These are phyloP conservation scores for Tribolium castaneum DNA, from an alignment of 1,140 invertebrate species.

Conservation along the genomic window DNA sequence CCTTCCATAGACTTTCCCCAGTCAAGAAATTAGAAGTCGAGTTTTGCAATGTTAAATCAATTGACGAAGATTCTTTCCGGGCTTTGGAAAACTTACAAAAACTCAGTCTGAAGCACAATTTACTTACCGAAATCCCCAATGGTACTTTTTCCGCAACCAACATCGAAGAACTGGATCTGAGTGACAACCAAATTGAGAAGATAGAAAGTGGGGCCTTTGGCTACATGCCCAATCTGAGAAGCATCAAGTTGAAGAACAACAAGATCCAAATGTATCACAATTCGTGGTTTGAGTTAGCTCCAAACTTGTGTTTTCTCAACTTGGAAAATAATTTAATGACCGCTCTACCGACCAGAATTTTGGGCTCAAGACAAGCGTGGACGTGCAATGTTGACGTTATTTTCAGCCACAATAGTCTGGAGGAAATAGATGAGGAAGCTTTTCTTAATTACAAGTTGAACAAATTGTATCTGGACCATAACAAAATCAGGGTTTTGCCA, in stretches of 20 bases:
- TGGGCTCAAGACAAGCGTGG: background rate
- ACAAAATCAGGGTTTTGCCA: background rate
- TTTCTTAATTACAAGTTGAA: background rate
- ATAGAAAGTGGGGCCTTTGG: slow-evolving; percentile 43
- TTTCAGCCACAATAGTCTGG: background rate
- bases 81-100: slow-evolving; percentile 32
- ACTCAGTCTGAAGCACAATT: slow-evolving; percentile 48
- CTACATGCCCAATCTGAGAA: slow-evolving; percentile 31
- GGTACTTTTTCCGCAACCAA: slow-evolving; percentile 32
- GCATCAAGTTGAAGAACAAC: slow-evolving; percentile 42
- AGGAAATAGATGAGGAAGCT: slow-evolving; percentile 1
- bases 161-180: slow-evolving; percentile 47
- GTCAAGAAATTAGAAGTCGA: background rate
- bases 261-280: slow-evolving; percentile 4
- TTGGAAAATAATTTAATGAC: background rate
- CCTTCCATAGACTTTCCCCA: background rate
- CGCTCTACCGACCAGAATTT: background rate
- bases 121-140: slow-evolving; percentile 31
- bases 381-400: background rate
- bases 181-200: slow-evolving; percentile 46
- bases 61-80: slow-evolving; percentile 43
- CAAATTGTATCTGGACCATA: slow-evolving; percentile 6
- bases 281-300: background rate
- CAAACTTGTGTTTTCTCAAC: background rate
- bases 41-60: slow-evolving; percentile 32